These are phyloP conservation scores for Epinotia demarniana DNA, from an alignment of 2,888 invertebrate species.

Conservation along the genomic window DNA sequence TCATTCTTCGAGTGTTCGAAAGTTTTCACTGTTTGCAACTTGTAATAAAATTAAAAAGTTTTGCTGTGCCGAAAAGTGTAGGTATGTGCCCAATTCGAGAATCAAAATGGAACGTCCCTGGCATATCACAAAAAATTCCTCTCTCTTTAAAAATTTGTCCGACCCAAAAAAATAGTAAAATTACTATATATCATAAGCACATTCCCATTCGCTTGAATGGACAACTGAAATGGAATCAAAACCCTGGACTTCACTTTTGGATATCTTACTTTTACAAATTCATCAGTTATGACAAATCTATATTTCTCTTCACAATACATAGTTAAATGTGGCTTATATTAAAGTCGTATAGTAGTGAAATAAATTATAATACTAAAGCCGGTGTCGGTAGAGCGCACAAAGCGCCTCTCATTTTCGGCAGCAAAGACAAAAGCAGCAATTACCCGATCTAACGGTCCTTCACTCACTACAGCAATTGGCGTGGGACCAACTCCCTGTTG, in stretches of 20 bases:
- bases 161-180: too few species aligned
- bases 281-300: neutral
- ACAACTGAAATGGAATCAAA: neutral
- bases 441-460: slow-evolving; percentile 65
- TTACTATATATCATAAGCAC: neutral
- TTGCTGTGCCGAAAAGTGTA: neutral
- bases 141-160: neutral
- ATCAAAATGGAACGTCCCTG: neutral
- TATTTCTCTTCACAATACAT: neutral
- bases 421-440: slow-evolving; percentile 79
- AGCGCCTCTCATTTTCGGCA: slow-evolving; percentile 72
- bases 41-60: neutral
- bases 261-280: neutral
- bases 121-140: neutral
- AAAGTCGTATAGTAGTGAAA: slow-evolving; percentile 37
- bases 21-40: neutral
- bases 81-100: neutral
- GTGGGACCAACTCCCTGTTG: slow-evolving; percentile 50
- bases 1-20: neutral
- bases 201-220: neutral
- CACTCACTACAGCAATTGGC: slow-evolving; percentile 47
- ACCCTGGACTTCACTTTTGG: neutral
- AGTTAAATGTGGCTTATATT: slow-evolving; percentile 15
- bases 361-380: slow-evolving; percentile 57
- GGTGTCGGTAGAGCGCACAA: slow-evolving; percentile 68